Conservation (phyloP, 2,113 vertebrate genomes). For the Coregonus clupeaformis region DNA sequence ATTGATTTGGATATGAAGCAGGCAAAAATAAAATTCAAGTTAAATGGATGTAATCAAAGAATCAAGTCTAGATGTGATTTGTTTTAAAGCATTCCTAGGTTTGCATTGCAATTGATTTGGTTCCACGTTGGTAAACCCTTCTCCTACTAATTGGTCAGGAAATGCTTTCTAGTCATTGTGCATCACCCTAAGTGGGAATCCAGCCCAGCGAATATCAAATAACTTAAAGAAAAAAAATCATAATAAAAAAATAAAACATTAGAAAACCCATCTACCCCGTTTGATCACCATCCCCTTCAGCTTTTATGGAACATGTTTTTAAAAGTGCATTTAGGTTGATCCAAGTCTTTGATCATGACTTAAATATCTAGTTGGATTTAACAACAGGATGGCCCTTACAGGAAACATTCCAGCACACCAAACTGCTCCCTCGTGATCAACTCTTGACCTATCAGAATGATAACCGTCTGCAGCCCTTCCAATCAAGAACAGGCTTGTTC, state of each 20-base stretch:
- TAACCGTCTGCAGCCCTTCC: not conserved
- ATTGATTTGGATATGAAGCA: conserved; percentile 76
- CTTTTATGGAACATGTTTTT: conserved; percentile 66
- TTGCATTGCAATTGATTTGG: conserved; percentile 63
- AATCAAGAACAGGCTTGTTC: conserved; percentile 6
- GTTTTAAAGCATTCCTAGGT: conserved; percentile 53
- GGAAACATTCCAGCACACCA: conserved; percentile 13
- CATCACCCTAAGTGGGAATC: conserved; percentile 68
- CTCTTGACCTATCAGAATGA: not conserved
- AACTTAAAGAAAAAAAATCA: conserved; percentile 49
- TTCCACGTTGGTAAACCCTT: conserved; percentile 53
- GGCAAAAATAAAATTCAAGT: conserved; percentile 83
- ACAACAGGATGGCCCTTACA: conserved; percentile 39
- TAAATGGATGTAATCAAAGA: conserved; percentile 69
- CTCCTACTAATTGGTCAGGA: conserved; percentile 61
- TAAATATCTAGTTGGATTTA: conserved; percentile 26
- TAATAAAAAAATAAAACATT: conserved; percentile 24
- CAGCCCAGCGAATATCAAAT: conserved; percentile 68
- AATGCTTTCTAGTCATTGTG: conserved; percentile 62
- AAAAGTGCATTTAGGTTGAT: conserved; percentile 75
- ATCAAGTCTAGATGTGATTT: conserved; percentile 52
- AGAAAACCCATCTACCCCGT: conserved; percentile 66
- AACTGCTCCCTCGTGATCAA: conserved; percentile 13
- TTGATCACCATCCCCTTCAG: conserved; percentile 57
- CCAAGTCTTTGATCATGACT: conserved; percentile 26